Percentiles rank a stretch among this genome's conserved stretches.
phyloP scores from a whole-genome alignment of 2,113 vertebrate species.

The Monopterus albus region DNA sequence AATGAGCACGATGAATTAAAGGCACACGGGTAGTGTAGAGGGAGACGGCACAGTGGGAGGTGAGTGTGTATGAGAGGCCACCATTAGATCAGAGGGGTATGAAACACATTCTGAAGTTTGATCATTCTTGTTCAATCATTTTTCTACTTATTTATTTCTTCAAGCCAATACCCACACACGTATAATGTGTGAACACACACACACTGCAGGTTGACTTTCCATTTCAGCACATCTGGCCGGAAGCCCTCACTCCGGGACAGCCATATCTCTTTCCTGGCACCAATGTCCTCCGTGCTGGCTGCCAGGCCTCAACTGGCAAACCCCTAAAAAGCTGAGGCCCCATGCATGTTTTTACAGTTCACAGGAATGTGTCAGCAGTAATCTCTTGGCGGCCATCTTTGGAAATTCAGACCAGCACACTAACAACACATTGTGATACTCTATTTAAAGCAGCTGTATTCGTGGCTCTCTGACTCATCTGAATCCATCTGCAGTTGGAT shows the following conservation, averaged over 20 bases:
- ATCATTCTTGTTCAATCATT: conserved; percentile 51
- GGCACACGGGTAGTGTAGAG: conserved; percentile 45
- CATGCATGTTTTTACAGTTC: conserved; percentile 79
- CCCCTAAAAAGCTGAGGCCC: conserved; percentile 57
- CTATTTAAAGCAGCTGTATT: conserved; percentile 87
- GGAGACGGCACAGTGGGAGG: conserved; percentile 55
- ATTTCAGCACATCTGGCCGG: conserved; percentile 50
- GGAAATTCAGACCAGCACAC: conserved; percentile 76
- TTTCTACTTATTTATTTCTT: conserved; percentile 46
- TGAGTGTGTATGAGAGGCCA: conserved; percentile 32
- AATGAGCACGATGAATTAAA: conserved; percentile 58
- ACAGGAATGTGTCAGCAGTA: conserved; percentile 82
- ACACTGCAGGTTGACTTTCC: conserved; percentile 62
- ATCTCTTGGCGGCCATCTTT: conserved; percentile 79
- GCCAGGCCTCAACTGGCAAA: conserved; percentile 64
- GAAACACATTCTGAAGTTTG: conserved; percentile 62
- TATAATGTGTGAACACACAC: not conserved
- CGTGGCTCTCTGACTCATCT: conserved; percentile 74
- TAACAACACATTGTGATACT: conserved; percentile 79
- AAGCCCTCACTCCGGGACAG: conserved; percentile 58
- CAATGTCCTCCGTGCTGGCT: conserved; percentile 23
- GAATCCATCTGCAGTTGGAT: conserved; percentile 86
- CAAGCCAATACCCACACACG: not conserved
- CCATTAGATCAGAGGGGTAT: conserved; percentile 50
- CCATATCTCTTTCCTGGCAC: conserved; percentile 70